Conservation (phyloP, 2,113 vertebrate species). For the Chitala chitala region DNA sequence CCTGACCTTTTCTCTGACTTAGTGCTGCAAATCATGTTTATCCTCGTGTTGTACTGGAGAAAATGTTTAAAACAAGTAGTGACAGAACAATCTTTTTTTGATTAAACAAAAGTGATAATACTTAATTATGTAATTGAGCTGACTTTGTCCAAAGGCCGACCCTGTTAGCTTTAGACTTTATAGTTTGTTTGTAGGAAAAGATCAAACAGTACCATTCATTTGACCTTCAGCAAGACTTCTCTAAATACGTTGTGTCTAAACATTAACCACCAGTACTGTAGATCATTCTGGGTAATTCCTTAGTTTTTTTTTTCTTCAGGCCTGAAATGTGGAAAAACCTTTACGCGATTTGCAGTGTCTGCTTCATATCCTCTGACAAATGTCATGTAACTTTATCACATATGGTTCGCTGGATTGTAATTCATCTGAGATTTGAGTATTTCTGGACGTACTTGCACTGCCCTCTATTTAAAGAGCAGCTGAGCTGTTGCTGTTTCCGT, state of each 20-base stretch:
- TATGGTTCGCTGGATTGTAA: not conserved
- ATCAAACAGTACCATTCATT: slow-evolving; percentile 49
- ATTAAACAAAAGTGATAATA: slow-evolving; percentile 15
- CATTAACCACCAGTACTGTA: slow-evolving; percentile 53
- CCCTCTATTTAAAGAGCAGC: slow-evolving; percentile 13
- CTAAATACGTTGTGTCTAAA: slow-evolving; percentile 53
- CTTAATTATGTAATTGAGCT: slow-evolving; percentile 24
- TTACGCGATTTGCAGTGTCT: not conserved
- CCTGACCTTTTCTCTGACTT: not conserved
- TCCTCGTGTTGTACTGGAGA: slow-evolving; percentile 10
- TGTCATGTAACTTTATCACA: not conserved
- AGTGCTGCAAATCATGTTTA: not conserved
- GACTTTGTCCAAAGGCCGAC: slow-evolving; percentile 26
- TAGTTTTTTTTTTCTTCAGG: not conserved
- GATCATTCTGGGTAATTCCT: slow-evolving; percentile 35
- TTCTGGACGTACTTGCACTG: not conserved
- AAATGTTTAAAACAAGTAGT: slow-evolving; percentile 22
- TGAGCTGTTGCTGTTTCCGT: slow-evolving; percentile 6
- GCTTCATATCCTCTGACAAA: slow-evolving; percentile 8
- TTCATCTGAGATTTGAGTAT: not conserved
- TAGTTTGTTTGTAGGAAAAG: slow-evolving; percentile 42
- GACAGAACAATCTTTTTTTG: not conserved
- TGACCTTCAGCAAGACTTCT: slow-evolving; percentile 60
- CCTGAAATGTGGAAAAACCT: not conserved
- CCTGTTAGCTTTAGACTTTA: slow-evolving; percentile 2